A percentile compares a stretch with the other conserved stretches of the same genome.
These are phyloP conservation scores for Eulacestoma nigropectus DNA, from an alignment of 2,113 vertebrate species.

Conservation along the genomic window DNA sequence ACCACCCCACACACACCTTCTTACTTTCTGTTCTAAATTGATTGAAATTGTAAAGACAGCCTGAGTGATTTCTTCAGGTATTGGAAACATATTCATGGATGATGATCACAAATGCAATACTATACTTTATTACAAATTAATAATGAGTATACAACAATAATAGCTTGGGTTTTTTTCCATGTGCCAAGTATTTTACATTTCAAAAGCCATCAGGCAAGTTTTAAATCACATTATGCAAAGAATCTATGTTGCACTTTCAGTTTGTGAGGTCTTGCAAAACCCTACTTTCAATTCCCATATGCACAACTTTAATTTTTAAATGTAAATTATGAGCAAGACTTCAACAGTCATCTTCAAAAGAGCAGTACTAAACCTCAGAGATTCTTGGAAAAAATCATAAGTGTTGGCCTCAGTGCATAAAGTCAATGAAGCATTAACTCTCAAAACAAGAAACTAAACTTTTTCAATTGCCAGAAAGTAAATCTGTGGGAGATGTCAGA, in stretches of 20 bases:
- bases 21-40: background rate
- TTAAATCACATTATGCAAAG: background rate
- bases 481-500: background rate
- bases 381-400: background rate
- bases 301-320: background rate
- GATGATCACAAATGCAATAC: background rate
- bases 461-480: background rate
- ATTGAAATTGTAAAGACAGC: background rate
- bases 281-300: background rate
- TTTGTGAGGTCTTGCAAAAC: background rate
- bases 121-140: background rate
- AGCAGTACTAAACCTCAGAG: background rate
- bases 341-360: background rate
- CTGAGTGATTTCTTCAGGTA: background rate
- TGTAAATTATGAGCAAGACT: background rate
- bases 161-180: background rate
- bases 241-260: background rate
- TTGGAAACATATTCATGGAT: background rate
- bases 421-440: background rate
- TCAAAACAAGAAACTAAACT: background rate
- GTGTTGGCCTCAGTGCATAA: background rate
- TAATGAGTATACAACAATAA: background rate
- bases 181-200: background rate
- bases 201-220: background rate
- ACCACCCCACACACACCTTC: accelerated